Conservation (phyloP, 2,797 vertebrate genomes). For the Simalia tracyae region DNA sequence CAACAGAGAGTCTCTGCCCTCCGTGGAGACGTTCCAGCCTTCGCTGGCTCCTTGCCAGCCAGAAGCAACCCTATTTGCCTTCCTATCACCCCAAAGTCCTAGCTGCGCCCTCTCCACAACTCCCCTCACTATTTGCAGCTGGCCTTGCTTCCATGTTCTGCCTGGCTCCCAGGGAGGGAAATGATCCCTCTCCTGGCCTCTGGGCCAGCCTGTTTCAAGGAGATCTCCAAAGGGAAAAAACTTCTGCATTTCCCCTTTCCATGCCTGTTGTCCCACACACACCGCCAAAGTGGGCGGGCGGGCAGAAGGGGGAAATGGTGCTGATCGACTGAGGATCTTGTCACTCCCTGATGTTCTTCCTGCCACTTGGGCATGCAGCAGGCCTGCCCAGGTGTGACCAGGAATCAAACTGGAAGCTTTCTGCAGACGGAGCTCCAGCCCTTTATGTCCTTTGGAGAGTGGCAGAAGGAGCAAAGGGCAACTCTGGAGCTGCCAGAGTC, state of each 20-base stretch:
- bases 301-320: background rate
- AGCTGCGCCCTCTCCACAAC: background rate
- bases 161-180: background rate
- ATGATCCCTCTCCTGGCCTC: background rate
- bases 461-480: background rate
- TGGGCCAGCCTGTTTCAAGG: too few species aligned
- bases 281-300: background rate
- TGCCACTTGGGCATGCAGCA: background rate
- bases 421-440: background rate
- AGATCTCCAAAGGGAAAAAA: background rate
- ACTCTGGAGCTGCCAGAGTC: too few species aligned
- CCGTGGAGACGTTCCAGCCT: background rate
- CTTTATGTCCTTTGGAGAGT: background rate
- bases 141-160: too few species aligned
- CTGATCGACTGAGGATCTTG: background rate
- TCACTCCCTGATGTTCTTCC: background rate
- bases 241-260: background rate
- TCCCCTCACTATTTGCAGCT: background rate
- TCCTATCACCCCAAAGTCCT: background rate
- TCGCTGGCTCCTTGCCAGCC: constrained; percentile 5
- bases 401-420: background rate
- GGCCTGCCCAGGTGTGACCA: background rate
- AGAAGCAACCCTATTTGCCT: constrained; percentile 25
- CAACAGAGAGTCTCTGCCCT: background rate
- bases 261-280: background rate